Evolutionary conservation across 2,797 vertebrate genomes (phyloP).

Genomic region (Darevskia nairensis): DNA sequence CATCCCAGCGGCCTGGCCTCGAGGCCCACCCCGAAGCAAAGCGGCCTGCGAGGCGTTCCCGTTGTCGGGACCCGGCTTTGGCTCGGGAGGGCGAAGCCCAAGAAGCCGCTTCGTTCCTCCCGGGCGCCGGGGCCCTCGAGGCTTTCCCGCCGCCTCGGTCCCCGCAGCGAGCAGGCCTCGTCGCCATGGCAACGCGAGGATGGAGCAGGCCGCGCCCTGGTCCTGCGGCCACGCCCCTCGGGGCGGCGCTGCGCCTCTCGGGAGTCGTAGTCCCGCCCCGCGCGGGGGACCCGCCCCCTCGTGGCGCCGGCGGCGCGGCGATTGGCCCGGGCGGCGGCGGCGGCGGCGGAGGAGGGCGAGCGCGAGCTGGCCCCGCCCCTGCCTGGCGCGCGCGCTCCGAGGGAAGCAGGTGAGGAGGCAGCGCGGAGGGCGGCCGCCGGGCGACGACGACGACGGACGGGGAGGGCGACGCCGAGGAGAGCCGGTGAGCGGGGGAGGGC

Average conservation of each 20-base stretch:
- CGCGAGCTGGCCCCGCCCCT: background rate
- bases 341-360: background rate
- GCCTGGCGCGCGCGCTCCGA: background rate
- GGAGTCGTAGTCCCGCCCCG: background rate
- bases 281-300: background rate
- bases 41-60: too few species aligned
- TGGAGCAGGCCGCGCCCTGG: background rate
- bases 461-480: background rate
- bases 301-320: background rate
- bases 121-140: too few species aligned
- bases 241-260: background rate
- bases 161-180: background rate
- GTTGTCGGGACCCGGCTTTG: too few species aligned
- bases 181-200: background rate
- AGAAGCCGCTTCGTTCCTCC: too few species aligned
- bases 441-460: background rate
- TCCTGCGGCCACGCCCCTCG: background rate
- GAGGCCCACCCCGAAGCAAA: too few species aligned
- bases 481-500: background rate
- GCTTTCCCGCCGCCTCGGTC: too few species aligned
- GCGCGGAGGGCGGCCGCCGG: background rate
- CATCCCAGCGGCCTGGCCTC: too few species aligned
- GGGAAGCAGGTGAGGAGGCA: slow-evolving; percentile 17
- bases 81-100: too few species aligned
- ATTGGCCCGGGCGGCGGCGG: slow-evolving; percentile 17